Base-by-base conservation (phyloP, 2,797 vertebrate species). In the Gambusia yucatana region DNA sequence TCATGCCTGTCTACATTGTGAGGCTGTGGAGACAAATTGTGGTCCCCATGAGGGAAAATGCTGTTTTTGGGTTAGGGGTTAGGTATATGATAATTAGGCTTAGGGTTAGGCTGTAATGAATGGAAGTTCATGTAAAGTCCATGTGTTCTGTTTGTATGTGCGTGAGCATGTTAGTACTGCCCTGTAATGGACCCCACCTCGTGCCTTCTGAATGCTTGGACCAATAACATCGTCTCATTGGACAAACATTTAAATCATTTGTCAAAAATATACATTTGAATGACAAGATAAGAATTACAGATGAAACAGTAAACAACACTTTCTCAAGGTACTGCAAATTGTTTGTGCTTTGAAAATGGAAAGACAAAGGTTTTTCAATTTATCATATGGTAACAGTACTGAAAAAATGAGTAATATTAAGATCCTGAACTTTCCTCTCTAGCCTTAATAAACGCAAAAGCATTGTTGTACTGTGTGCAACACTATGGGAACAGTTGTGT, bases 401-500 rank as follows among this genome's bases (percentile, higher is more conserved):
- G 33, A 13, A 59, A 59, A 59, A n/a, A 36, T 10, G 0, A 3
- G 33, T 39, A 6, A 39, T 65, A 20, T 3, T 39, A 20, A 36
- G 33, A 36, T 8, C 6, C 11, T 13, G 4, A 61, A 61, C 28
- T 30, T 30, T 65, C 17, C 8, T 65, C 16, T 20, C 30, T 22
- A 22, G 61, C 3, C 7, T 39, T 61, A 33, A 63, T 20, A 36
- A 36, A 63, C 36, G 6, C 11, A 16, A 71, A 44, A 71, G 13
- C 25, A 16, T 71, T 5, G 25, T 46, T 71, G 25, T 16, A 28
- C n/a, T 46, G 69, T 16, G 28, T 84, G 79, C 82, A 82, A 81
- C 72, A 81, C 72, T 81, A 72, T 89, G 91, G 82, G 75, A 91
- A 87, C 82, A 59, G 36, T 67, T 61, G 73, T 80, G 86, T 85